Conservation (phyloP, 2,888 invertebrate species). For the Drosophila meridionalis region DNA sequence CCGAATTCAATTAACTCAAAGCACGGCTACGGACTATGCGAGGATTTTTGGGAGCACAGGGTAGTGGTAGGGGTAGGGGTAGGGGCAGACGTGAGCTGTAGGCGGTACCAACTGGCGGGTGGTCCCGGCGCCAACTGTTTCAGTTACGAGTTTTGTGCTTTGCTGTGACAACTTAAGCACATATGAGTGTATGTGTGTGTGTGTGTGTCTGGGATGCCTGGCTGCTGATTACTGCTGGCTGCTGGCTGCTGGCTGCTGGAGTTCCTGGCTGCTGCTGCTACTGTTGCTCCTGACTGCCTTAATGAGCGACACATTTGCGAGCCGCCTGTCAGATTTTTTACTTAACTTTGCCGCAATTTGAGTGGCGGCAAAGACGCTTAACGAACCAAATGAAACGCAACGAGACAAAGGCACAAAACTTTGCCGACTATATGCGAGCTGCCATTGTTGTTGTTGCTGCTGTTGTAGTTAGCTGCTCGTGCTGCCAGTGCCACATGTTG, state of each 20-base stretch:
- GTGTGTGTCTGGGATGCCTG: not conserved
- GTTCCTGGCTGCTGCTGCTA: not conserved
- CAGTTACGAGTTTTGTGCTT: conserved; percentile 37
- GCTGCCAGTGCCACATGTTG: conserved; percentile 36
- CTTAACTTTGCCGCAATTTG: conserved; percentile 45
- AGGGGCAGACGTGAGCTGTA: too few species aligned
- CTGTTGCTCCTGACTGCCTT: conserved; percentile 20
- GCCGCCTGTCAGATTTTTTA: conserved; percentile 45
- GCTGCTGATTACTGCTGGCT: conserved; percentile 4
- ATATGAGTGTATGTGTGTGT: conserved; percentile 6
- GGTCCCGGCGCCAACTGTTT: conserved; percentile 43
- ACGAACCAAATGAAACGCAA: conserved; percentile 40
- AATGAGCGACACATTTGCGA: conserved; percentile 47
- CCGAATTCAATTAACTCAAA: conserved; percentile 71
- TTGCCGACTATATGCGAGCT: conserved; percentile 16
- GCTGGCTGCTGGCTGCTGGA: not conserved
- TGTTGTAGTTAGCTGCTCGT: not conserved
- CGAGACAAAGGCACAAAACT: conserved; percentile 36
- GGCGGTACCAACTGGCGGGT: conserved; percentile 43
- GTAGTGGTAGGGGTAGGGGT: too few species aligned
- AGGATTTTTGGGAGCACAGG: conserved; percentile 1
- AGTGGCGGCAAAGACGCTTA: conserved; percentile 49
- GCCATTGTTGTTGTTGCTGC: conserved; percentile 9
- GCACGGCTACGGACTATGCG: conserved; percentile 32
- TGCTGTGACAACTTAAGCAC: conserved; percentile 49